Percentiles rank a stretch among this genome's conserved stretches.
Evolutionary conservation across 2,113 vertebrate genomes (phyloP).

Genomic region (Daphoenositta chrysoptera): DNA sequence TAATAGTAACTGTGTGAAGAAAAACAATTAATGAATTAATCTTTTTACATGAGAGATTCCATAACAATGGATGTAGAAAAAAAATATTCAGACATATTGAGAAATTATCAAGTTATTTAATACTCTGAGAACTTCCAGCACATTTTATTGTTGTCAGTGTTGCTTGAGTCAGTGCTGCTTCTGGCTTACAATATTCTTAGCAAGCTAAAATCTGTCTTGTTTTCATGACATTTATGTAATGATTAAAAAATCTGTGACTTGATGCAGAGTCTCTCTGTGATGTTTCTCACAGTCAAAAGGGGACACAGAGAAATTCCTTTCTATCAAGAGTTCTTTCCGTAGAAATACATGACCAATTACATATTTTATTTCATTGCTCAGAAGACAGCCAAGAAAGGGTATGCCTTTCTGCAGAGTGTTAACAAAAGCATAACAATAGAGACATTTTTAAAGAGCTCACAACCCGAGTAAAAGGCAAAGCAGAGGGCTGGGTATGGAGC

Average conservation of each 20-base stretch:
- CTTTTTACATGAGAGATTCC: neutral
- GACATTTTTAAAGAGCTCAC: neutral
- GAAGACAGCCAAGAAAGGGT: neutral
- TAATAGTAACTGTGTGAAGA: neutral
- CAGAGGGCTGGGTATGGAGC: neutral
- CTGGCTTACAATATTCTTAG: neutral
- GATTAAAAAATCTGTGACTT: neutral
- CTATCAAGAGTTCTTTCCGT: neutral
- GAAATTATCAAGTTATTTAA: neutral
- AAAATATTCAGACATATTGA: neutral
- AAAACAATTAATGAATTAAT: neutral
- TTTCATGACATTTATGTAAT: neutral
- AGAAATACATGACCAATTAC: neutral
- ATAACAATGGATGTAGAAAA: neutral
- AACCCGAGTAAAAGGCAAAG: neutral
- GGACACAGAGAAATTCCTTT: neutral
- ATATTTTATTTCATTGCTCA: neutral
- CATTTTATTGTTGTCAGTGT: neutral
- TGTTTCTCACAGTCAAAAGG: neutral
- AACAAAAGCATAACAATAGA: neutral
- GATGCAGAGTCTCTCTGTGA: neutral
- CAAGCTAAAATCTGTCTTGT: neutral
- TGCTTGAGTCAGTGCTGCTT: neutral
- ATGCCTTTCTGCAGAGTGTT: neutral
- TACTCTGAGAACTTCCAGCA: neutral